Base-by-base conservation (phyloP, 2,113 vertebrate genomes). In the Numida meleagris region DNA sequence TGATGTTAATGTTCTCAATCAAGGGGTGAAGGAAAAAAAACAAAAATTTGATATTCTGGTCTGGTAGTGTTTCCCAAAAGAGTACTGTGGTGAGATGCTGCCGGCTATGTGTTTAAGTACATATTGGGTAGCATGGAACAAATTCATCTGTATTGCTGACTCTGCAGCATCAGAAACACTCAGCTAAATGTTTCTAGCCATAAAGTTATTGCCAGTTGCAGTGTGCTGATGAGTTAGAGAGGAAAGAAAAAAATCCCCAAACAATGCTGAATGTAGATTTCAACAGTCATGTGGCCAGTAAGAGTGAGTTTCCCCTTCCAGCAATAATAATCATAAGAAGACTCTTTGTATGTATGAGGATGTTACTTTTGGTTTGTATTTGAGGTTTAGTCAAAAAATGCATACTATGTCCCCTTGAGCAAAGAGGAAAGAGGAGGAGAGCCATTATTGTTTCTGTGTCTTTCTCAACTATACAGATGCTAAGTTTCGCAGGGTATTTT, bases 331-430 rank as follows among this genome's bases (percentile, higher is more conserved):
- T 90, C 71, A 82, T 96, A 96, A 94, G 90, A 88, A 97, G 86
- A 31, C 71, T 89, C 86, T 96, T 96, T 97, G 96, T 96, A 92
- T 12, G 7, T 84, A 87, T 59, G 88, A 93, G 94, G 90, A 96
- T 93, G 94, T 82, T 96, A 75, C 93, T 97, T 95, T 96, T 96
- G 90, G 93, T 96, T 97, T 94, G 86, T 90, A 61, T 96, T 97
- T 97, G 96, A 97, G 96, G 96, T 95, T 95, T 95, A 76, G 95
- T 91, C 23, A 94, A 95, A 96, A 96, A 97, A 96, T 95, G 92
- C 51, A 12, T 93, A 68, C 73, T 93, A 95, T 96, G 94, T 86
- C 70, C 95, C 95, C 93, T 90, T 86, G 61, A 95, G 94, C 61
- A 0, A 92, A 71, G 59, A 68, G 59, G 50, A 65, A 61, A 85